These are phyloP conservation scores for Arremon brunneinucha DNA, from an alignment of 2,797 vertebrate genomes.

Conservation along the genomic window DNA sequence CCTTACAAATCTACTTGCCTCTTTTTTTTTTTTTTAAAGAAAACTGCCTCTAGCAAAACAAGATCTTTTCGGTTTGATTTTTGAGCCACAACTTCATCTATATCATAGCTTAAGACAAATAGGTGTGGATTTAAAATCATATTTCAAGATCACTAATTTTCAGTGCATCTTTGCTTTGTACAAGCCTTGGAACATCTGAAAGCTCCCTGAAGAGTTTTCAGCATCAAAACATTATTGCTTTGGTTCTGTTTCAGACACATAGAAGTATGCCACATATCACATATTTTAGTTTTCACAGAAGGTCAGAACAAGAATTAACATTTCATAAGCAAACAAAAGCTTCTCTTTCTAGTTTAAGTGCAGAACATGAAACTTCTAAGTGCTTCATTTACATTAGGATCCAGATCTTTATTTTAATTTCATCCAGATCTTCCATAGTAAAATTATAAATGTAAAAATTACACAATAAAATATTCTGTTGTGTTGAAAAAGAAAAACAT, in stretches of 20 bases:
- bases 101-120: slow-evolving; percentile 78
- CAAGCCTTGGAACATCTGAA: slow-evolving; percentile 69
- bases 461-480: slow-evolving; percentile 70
- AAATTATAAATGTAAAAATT: slow-evolving; percentile 76
- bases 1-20: slow-evolving; percentile 63
- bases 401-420: slow-evolving; percentile 69
- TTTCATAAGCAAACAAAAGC: slow-evolving; percentile 73
- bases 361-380: slow-evolving; percentile 78
- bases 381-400: slow-evolving; percentile 76
- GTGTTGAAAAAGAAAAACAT: slow-evolving; percentile 64
- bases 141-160: slow-evolving; percentile 65
- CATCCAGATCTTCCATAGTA: slow-evolving; percentile 72
- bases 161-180: slow-evolving; percentile 71
- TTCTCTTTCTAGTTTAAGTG: slow-evolving; percentile 75
- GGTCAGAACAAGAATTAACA: slow-evolving; percentile 72
- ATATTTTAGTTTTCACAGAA: slow-evolving; percentile 67
- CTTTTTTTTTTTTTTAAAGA: neutral
- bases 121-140: slow-evolving; percentile 67
- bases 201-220: slow-evolving; percentile 65
- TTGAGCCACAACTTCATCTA: slow-evolving; percentile 56
- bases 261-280: slow-evolving; percentile 66
- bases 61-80: slow-evolving; percentile 48
- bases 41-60: slow-evolving; percentile 45
- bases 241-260: slow-evolving; percentile 76
- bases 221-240: slow-evolving; percentile 78